Base-by-base conservation (phyloP, 2,888 invertebrate genomes). In the Megastigmus dorsalis region DNA sequence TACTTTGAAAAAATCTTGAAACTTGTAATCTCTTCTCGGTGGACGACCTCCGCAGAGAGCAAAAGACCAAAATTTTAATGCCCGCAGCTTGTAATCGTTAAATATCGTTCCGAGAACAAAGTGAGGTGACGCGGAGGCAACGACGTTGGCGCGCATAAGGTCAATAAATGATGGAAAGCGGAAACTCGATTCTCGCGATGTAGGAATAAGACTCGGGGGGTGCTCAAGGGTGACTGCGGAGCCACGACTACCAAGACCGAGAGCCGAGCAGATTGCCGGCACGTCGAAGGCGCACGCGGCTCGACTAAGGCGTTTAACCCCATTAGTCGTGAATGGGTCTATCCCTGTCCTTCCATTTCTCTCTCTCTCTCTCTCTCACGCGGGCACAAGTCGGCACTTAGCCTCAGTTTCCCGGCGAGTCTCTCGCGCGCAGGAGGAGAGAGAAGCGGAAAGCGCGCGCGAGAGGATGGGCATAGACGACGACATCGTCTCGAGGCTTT, bases 251-350 rank as follows among this genome's bases (percentile, higher is more conserved):
- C n/a, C n/a, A n/a, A n/a, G n/a, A n/a, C n/a, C n/a, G 43, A 68
- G 59, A 57, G 66, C 26, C 38, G 60, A 70, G 43, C 62, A 71
- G 71, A 75, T 75, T 71, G 55, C 63, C 48, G 20, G 45, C 18
- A 52, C 41, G 62, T 23, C 67, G 60, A 60, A 59, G 50, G n/a
- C 20, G 45, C 38, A 0, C n/a, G 48, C 36, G 33, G n/a, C 45
- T 20, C 81, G 82, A 81, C 84, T 82, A 82, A 85, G 86, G 85
- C 86, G 86, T 86, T 86, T 86, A 86, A 87, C 85, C 86, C 86
- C 86, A 87, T 87, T 87, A 87, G 86, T 86, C 82, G 78, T 83
- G 82, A 85, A 85, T 83, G 85, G 83, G 79, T 79, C 67, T 48
- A 54, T 54, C 78, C 79, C 77, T 75, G 78, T 77, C 77, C 69